Evolutionary conservation across 2,113 vertebrate genomes (phyloP).

Genomic region (Poicephalus gulielmi): DNA sequence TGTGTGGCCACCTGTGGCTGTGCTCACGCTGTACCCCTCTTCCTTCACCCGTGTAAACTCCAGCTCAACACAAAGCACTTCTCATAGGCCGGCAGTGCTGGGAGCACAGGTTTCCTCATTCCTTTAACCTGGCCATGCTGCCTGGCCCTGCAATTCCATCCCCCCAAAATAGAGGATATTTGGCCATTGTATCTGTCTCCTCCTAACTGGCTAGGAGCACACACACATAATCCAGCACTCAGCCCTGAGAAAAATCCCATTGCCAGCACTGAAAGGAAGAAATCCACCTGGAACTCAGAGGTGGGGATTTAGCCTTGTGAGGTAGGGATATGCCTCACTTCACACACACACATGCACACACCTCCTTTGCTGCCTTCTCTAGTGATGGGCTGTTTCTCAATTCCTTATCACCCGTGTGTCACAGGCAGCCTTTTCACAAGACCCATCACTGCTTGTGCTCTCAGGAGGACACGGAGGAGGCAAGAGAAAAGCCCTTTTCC

Average conservation of each 20-base stretch:
- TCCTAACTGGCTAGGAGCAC: neutral
- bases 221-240: rapidly evolving
- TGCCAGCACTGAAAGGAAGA: neutral
- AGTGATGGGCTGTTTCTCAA: neutral
- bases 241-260: neutral
- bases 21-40: neutral
- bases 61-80: rapidly evolving
- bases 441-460: neutral
- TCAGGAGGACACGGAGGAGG: neutral
- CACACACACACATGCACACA: neutral
- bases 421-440: neutral
- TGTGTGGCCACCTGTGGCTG: neutral
- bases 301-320: neutral
- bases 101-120: neutral
- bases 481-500: neutral
- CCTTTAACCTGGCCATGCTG: rapidly evolving
- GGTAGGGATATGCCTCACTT: neutral
- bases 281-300: neutral
- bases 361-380: neutral
- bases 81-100: rapidly evolving
- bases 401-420: neutral
- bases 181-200: rapidly evolving
- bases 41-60: neutral
- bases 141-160: neutral
- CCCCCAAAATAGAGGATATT: too few relatives aligned